Percentiles rank a stretch among this genome's conserved stretches.
phyloP scores from a whole-genome alignment of 2,888 invertebrate species.

The Eupithecia subfuscata region DNA sequence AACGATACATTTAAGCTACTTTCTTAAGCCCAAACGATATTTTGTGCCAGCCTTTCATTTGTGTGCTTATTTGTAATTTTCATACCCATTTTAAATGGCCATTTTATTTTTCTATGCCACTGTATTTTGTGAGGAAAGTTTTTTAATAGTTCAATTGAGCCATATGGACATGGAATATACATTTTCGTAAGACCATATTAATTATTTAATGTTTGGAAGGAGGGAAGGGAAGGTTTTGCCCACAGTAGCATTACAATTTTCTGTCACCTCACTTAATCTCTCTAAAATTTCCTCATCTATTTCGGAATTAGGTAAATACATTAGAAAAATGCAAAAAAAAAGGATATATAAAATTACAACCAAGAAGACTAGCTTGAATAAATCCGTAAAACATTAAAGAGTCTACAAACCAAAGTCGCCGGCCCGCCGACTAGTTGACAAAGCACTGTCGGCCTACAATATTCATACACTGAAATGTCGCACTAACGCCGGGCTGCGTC shows the following conservation, averaged over 20 bases:
- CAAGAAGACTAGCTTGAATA: constrained; percentile 45
- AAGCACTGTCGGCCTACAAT: neutral
- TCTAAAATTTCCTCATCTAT: neutral
- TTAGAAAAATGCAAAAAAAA: neutral
- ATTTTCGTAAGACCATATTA: neutral
- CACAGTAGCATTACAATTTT: neutral
- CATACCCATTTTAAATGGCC: constrained; percentile 21
- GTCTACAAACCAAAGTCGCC: neutral
- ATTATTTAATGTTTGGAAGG: neutral
- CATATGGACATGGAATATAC: neutral
- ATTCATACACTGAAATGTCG: neutral
- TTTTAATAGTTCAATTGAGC: neutral
- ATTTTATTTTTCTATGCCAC: neutral
- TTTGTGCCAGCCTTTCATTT: constrained; percentile 45
- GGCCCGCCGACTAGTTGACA: neutral
- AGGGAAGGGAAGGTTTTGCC: neutral
- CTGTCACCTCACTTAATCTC: neutral
- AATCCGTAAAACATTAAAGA: constrained; percentile 42
- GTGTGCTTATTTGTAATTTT: constrained; percentile 19
- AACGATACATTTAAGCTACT: constrained; percentile 49
- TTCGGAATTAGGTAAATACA: neutral
- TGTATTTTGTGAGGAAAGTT: neutral
- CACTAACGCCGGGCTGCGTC: neutral
- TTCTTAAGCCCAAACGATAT: constrained; percentile 42
- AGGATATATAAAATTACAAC: constrained; percentile 34